A percentile compares a stretch with the other conserved stretches of the same genome.
phyloP scores from a whole-genome alignment of 2,888 invertebrate species.

The Cerceris rybyensis region DNA sequence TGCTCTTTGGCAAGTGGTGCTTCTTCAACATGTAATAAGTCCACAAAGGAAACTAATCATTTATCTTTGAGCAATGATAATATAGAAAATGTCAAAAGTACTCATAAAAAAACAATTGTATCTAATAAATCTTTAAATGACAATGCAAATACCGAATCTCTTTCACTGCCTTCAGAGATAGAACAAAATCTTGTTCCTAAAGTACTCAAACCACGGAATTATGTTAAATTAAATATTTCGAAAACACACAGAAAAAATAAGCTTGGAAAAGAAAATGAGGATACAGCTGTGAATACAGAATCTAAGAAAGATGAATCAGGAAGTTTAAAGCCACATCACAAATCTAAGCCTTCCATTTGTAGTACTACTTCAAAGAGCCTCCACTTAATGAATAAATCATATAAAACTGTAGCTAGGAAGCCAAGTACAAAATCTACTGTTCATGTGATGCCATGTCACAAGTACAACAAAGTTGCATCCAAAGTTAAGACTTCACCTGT shows the following conservation, averaged over 20 bases:
- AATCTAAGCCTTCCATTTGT: not conserved
- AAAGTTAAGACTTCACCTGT: conserved; percentile 33
- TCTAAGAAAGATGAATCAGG: not conserved
- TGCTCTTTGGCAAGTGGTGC: no score
- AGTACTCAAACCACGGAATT: conserved; percentile 5
- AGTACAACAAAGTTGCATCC: conserved; percentile 29
- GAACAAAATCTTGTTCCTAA: not conserved
- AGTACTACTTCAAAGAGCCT: not conserved
- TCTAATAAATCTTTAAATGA: not conserved
- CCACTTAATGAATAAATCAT: not conserved
- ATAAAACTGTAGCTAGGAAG: not conserved
- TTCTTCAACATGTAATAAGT: no score
- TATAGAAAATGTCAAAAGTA: no score
- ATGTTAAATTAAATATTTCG: not conserved
- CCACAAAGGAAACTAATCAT: no score
- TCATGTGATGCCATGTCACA: conserved; percentile 50
- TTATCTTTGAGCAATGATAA: no score
- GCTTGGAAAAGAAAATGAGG: conserved; percentile 52
- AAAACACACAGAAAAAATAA: conserved; percentile 8
- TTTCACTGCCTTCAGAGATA: not conserved
- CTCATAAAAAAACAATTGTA: not conserved
- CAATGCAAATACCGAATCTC: not conserved
- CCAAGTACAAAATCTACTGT: conserved; percentile 33
- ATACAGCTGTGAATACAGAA: not conserved
- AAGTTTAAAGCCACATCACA: not conserved